Evolutionary conservation across 1,140 invertebrate genomes (phyloP).

Genomic region (Charaxes varanes): DNA sequence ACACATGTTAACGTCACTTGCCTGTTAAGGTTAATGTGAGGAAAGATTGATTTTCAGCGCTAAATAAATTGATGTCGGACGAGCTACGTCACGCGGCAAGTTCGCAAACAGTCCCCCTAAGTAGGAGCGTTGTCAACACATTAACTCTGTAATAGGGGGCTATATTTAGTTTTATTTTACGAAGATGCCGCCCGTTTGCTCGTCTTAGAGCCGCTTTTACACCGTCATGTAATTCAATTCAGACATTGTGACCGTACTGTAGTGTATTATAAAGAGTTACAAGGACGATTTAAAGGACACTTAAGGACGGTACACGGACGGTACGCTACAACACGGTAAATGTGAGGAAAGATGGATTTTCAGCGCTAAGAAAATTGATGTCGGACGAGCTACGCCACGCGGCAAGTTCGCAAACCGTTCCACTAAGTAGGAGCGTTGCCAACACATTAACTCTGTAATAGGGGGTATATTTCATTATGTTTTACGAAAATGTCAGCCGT

Average conservation of each 20-base stretch:
- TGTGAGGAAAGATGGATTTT: not conserved
- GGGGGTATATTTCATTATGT: slow-evolving; percentile 59
- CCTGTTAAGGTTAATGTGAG: no score
- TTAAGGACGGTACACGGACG: no score
- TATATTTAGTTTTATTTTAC: slow-evolving; percentile 61
- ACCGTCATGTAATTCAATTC: slow-evolving; percentile 26
- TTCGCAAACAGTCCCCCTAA: slow-evolving; percentile 19
- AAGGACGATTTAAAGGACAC: no score
- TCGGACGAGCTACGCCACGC: slow-evolving; percentile 6
- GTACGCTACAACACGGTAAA: no score
- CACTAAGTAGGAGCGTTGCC: slow-evolving; percentile 38
- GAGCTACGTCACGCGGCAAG: slow-evolving; percentile 5
- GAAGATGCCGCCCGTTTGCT: slow-evolving; percentile 35
- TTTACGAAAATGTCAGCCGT: slow-evolving; percentile 42
- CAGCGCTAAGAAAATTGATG: not conserved
- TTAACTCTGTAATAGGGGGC: slow-evolving; percentile 55
- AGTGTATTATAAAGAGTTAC: no score
- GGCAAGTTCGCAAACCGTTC: slow-evolving; percentile 12
- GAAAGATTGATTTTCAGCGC: not conserved
- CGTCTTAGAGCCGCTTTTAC: slow-evolving; percentile 21
- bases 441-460: slow-evolving; percentile 59
- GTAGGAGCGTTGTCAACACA: slow-evolving; percentile 49
- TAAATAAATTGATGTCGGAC: slow-evolving; percentile 2
- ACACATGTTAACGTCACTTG: no score
- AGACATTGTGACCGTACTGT: no score